Evolutionary conservation across 2,888 invertebrate species (phyloP).

Genomic region (Auanema freiburgensis): DNA sequence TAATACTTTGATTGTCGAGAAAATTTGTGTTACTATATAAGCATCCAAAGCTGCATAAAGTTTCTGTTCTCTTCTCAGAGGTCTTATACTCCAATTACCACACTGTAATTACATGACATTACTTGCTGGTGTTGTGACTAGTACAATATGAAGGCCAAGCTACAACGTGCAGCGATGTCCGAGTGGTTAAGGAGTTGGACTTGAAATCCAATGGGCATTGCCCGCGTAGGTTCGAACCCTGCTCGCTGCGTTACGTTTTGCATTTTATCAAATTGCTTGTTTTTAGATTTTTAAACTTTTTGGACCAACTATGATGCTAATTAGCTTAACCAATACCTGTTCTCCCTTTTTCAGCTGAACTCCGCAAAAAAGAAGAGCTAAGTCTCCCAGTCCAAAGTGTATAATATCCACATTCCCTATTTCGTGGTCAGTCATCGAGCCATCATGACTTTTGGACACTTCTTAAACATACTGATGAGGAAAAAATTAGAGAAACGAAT

Average conservation of each 20-base stretch:
- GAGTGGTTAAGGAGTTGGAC: conserved; percentile 74
- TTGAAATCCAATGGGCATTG: conserved; percentile 74
- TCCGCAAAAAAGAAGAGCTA: conserved; percentile 21
- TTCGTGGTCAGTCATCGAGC: too few species aligned
- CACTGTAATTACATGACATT: conserved; percentile 17
- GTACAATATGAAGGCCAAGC: not conserved
- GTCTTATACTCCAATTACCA: conserved; percentile 36
- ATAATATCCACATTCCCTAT: not conserved
- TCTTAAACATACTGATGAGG: too few species aligned
- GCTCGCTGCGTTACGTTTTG: conserved; percentile 64
- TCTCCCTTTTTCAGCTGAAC: conserved; percentile 32
- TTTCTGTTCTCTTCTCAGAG: conserved; percentile 32
- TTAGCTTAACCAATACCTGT: too few species aligned
- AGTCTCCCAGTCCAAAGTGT: conserved; percentile 32
- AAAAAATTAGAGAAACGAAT: conserved; percentile 2
- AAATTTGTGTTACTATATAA: conserved; percentile 32
- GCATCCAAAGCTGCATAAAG: conserved; percentile 42
- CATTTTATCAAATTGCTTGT: not conserved
- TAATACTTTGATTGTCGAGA: conserved; percentile 19
- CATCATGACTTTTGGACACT: too few species aligned
- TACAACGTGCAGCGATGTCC: not conserved
- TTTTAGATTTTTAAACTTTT: too few species aligned
- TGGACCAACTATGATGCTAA: too few species aligned
- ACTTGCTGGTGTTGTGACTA: not conserved
- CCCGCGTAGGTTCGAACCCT: conserved; percentile 75